A percentile compares a stretch with the other conserved stretches of the same genome.
phyloP scores from a whole-genome alignment of 2,797 vertebrate species.

The Denticeps clupeoides region DNA sequence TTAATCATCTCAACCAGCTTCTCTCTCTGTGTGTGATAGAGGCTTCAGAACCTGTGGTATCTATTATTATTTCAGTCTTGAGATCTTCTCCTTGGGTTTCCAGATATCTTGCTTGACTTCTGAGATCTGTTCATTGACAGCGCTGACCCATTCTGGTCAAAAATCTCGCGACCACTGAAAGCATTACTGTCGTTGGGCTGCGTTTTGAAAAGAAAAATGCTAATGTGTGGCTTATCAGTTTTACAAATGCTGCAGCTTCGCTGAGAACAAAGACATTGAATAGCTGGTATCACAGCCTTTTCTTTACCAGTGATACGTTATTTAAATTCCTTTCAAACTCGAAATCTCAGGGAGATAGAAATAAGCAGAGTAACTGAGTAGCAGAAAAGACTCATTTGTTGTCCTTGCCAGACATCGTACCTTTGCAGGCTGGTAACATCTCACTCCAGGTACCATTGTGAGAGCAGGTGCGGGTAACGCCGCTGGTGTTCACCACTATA shows the following conservation, averaged over 20 bases:
- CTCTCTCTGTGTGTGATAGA: not conserved
- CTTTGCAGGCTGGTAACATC: conserved; percentile 74
- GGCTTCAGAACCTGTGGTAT: not conserved
- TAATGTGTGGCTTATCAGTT: too few species aligned
- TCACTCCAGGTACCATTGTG: conserved; percentile 89
- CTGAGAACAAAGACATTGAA: not conserved
- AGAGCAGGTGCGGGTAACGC: conserved; percentile 69
- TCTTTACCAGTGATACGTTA: too few species aligned
- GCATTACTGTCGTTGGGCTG: too few species aligned
- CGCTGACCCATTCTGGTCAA: too few species aligned
- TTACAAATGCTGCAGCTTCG: not conserved
- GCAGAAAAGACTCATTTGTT: not conserved
- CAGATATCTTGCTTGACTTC: too few species aligned
- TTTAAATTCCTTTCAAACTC: too few species aligned
- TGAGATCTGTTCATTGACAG: too few species aligned
- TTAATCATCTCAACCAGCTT: not conserved
- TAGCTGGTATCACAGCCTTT: not conserved
- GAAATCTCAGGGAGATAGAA: not conserved
- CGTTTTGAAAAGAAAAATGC: too few species aligned
- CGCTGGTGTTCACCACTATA: conserved; percentile 62
- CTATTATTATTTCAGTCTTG: not conserved
- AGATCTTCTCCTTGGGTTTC: not conserved
- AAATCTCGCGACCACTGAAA: too few species aligned
- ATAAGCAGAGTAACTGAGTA: not conserved
- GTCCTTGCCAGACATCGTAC: conserved; percentile 47